phyloP scores from a whole-genome alignment of 2,888 invertebrate genomes.

The Tanypteryx hageni region DNA sequence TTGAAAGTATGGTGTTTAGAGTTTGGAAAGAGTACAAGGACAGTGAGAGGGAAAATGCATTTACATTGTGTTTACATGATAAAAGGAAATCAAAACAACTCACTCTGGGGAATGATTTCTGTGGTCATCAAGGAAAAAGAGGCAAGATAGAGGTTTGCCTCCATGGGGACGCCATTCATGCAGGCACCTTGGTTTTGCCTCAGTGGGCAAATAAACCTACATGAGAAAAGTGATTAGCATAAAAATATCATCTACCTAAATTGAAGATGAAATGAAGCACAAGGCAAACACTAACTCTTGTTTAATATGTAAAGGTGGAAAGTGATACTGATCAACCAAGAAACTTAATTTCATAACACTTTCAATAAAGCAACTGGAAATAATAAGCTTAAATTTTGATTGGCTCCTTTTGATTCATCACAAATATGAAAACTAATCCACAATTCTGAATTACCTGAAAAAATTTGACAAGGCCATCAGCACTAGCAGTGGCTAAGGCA shows the following conservation, averaged over 20 bases:
- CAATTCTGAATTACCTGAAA: constrained; percentile 81
- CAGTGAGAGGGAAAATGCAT: too few relatives aligned
- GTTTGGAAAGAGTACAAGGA: too few relatives aligned
- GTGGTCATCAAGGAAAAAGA: constrained; percentile 96
- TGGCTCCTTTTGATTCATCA: background rate
- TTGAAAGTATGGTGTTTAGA: too few relatives aligned
- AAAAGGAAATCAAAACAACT: constrained; percentile 73
- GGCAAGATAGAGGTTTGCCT: constrained; percentile 89
- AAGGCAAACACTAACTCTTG: too few relatives aligned
- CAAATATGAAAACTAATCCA: too few relatives aligned
- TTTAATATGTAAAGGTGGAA: too few relatives aligned
- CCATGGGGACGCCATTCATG: constrained; percentile 96
- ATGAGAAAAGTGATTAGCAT: constrained; percentile 33
- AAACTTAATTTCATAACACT: background rate
- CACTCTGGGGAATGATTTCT: constrained; percentile 87
- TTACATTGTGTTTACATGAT: background rate
- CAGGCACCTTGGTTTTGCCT: constrained; percentile 85
- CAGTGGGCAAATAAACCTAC: constrained; percentile 83
- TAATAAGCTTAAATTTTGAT: background rate
- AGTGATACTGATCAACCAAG: too few relatives aligned
- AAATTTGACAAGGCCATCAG: constrained; percentile 94
- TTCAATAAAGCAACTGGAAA: background rate
- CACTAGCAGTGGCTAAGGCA: constrained; percentile 92
- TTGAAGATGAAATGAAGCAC: too few relatives aligned
- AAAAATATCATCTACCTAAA: too few relatives aligned